Base-by-base conservation (phyloP, 2,797 vertebrate species). In the Balearica regulorum region DNA sequence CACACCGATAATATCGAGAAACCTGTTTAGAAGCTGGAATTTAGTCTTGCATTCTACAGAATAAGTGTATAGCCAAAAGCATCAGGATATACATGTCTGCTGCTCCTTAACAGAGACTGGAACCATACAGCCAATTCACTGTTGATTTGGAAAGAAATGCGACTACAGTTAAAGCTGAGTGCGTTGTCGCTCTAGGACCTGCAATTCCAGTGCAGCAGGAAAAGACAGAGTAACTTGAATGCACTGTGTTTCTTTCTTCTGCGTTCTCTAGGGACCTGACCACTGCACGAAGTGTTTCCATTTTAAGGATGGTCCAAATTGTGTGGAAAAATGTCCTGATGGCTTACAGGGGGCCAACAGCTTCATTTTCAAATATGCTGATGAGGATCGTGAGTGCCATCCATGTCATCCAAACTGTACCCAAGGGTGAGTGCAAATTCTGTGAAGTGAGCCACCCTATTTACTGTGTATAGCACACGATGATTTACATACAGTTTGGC, bases 301-400 rank as follows among this genome's bases (percentile, higher is more conserved):
- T 98, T 99, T 99, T 98, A 99, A 99, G 97, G 99, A 99, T 61
- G 99, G 99, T 31, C 99, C 99, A 15, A 99, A 99, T 54, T 99
- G 99, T 73, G 99, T 99, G 96, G 99, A 99, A 91, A 99, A 99
- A 91, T 99, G 99, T 88, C 99, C 99, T 5, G 99, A 99, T 25
- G 99, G 99, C 51, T 96, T 99, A 75, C 99, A 99, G 94, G 99
- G 99, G 4, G 98, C 99, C 85, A 99, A 98, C 97, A 99, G 99
- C 96, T 99, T 99, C 96, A 99, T 99, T 97, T 99, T 99, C 98
- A 99, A 99, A 97, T 99, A 99, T 0, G 99, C 99, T 1, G 99
- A 99, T 95, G 98, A 98, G 97, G 99, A 99, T 95, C 99, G 98
- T 55, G 99, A 99, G 96, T 99, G 99, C 90, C 99, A 99, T 43